Base-by-base conservation (phyloP, 37 sponge, comb jelly and placozoan genomes). In the Agelas oroides region DNA sequence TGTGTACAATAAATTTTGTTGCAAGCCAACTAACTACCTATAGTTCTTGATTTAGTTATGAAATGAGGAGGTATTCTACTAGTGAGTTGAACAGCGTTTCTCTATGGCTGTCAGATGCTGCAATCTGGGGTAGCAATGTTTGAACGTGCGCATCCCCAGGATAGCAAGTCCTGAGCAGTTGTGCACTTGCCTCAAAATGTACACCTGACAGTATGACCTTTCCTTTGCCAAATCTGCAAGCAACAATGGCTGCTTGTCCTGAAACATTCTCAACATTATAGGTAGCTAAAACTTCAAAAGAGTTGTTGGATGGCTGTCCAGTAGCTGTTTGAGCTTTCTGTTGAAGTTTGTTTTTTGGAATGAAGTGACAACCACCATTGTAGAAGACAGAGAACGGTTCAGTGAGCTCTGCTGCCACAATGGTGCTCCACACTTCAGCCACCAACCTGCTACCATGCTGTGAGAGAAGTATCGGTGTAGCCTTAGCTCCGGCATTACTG, bases 331-430 rank as follows among this genome's bases (percentile, higher is more conserved):
- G 46, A 46, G 8, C 3, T 12, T 46, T 46, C 46, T 46, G 46
- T 8, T 12, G 46, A 46, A 46, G 8, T 46, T 12, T 3, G 8
- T 46, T 46, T 46, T 46, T 8, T 35, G 77, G 73, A 23, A 54
- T 34, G 52, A 91, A 91, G 15, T 84, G 31, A 19, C 87, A 82
- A 1, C 94, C 97, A n/a, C 94, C 94, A 83, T 96, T 93, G 71
- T 78, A 93, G 67, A 83, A 96, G 0, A 84, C 81, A 5, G 66
- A 67, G 37, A 89, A 0, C 32, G 62, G 5, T 34, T 19, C 11
- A 8, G 35, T 34, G 19, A 23, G 1, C 20, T 11, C 58, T 35
- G 55, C 0, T 8, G 21, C 23, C 23, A 28, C 55, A 27, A 13
- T 39, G 11, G 67, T 53, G 24, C 46, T 46, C 12, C n/a, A 23